phyloP scores from a whole-genome alignment of 2,113 vertebrate species.

The Nycticryphes semicollaris region DNA sequence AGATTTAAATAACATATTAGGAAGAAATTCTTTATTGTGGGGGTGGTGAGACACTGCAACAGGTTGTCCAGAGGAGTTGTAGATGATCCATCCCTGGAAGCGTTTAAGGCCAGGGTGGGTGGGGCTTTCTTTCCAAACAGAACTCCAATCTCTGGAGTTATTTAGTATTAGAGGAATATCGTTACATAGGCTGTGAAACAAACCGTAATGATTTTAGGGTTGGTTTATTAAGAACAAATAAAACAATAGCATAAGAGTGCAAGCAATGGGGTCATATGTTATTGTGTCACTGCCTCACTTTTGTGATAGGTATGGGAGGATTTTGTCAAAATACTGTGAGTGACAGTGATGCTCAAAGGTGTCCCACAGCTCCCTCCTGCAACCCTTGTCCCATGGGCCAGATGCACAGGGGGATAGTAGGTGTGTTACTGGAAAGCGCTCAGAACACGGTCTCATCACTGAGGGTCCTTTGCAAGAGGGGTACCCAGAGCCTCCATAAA shows the following conservation, averaged over 20 bases:
- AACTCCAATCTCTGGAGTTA: background rate
- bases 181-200: background rate
- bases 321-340: background rate
- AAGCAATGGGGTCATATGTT: background rate
- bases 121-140: background rate
- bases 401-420: background rate
- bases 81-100: background rate
- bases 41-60: background rate
- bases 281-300: background rate
- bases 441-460: background rate
- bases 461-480: background rate
- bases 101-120: background rate
- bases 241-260: background rate
- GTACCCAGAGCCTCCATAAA: background rate
- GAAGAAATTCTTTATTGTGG: background rate
- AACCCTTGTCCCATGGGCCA: background rate
- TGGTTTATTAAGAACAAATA: background rate
- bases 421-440: background rate
- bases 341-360: background rate
- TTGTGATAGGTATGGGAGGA: background rate
- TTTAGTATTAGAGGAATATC: background rate
- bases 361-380: background rate
- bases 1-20: background rate
- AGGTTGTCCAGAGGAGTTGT: background rate
- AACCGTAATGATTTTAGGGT: background rate